These are phyloP conservation scores for Strigops habroptila DNA, from an alignment of 2,113 vertebrate genomes.

Conservation along the genomic window DNA sequence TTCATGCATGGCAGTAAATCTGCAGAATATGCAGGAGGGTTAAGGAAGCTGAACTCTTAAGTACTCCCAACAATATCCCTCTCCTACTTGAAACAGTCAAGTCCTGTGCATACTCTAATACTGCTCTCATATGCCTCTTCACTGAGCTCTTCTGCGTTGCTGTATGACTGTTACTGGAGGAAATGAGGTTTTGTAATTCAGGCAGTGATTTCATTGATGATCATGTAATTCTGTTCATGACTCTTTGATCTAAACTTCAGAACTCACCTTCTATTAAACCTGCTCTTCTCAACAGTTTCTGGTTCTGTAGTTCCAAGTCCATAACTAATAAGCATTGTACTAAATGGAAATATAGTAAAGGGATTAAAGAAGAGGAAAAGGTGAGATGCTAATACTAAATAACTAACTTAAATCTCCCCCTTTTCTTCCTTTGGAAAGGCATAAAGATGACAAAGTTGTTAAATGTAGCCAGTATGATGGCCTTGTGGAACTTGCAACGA, in stretches of 20 bases:
- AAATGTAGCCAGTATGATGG: slow-evolving; percentile 86
- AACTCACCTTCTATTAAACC: background rate
- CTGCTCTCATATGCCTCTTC: background rate
- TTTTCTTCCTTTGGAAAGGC: slow-evolving; percentile 72
- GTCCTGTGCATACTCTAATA: background rate
- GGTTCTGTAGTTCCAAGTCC: background rate
- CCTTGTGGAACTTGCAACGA: slow-evolving; percentile 93
- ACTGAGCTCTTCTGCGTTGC: background rate
- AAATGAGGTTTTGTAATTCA: background rate
- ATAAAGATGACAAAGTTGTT: slow-evolving; percentile 85
- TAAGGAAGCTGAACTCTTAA: background rate
- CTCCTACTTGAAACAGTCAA: background rate
- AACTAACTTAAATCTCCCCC: background rate
- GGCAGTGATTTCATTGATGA: background rate
- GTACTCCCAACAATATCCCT: background rate
- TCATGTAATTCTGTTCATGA: background rate
- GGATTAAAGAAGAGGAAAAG: background rate
- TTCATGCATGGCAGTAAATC: background rate
- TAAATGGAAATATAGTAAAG: background rate
- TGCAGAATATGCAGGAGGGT: background rate
- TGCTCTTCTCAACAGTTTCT: background rate
- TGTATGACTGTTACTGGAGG: background rate
- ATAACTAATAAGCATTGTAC: background rate
- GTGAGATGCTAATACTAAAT: background rate
- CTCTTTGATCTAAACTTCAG: background rate